phyloP scores from a whole-genome alignment of 35 echinoderm and acorn worm species.

The Eucidaris tribuloides region DNA sequence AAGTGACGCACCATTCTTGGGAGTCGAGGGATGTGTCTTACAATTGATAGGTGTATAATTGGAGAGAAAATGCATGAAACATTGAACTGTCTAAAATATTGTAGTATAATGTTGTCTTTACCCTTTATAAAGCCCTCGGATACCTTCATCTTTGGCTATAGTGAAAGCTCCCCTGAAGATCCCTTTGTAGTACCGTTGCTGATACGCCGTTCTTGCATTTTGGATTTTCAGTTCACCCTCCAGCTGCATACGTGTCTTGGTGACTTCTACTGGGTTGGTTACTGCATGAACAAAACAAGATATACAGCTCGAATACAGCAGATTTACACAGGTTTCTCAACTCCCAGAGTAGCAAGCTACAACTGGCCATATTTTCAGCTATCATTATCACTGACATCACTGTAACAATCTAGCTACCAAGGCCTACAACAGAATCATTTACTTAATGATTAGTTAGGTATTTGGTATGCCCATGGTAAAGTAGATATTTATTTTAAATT shows the following conservation, averaged over 20 bases:
- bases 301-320: neutral
- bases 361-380: neutral
- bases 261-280: slow-evolving; percentile 95
- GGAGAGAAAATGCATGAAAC: too few relatives aligned
- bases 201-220: slow-evolving; percentile 35
- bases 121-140: slow-evolving; percentile 94
- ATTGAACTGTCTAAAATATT: too few relatives aligned
- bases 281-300: slow-evolving; percentile 33
- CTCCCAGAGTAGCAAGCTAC: too few relatives aligned
- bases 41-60: too few relatives aligned
- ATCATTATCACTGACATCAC: neutral
- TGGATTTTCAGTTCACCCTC: slow-evolving; percentile 78
- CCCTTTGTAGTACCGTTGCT: slow-evolving; percentile 90
- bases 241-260: slow-evolving; percentile 89
- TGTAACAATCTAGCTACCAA: neutral
- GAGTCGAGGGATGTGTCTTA: too few relatives aligned
- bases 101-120: slow-evolving; percentile 24
- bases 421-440: neutral
- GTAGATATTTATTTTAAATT: too few relatives aligned
- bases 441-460: neutral
- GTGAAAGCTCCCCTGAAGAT: slow-evolving; percentile 67
- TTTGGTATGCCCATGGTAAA: neutral
- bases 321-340: too few relatives aligned
- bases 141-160: slow-evolving; percentile 85
- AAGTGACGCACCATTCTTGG: too few relatives aligned